Conservation (phyloP, 2,113 vertebrate genomes). For the Oreochromis aureus region DNA sequence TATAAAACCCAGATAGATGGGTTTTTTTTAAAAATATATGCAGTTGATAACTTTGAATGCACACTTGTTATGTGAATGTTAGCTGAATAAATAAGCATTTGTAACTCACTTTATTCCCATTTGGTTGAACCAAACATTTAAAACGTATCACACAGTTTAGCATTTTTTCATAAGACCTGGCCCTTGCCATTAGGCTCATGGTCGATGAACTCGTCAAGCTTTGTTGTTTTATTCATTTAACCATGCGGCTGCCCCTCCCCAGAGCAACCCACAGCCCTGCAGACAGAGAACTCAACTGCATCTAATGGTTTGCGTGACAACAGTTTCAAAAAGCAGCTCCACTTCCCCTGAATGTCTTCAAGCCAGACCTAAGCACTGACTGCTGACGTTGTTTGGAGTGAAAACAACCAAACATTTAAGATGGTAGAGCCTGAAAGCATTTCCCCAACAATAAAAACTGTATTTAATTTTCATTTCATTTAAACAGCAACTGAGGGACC, state of each 20-base stretch:
- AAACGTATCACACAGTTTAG: background rate
- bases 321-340: background rate
- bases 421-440: background rate
- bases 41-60: background rate
- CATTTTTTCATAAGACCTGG: background rate
- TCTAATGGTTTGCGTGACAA: conserved; percentile 17
- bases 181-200: background rate
- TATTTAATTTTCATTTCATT: background rate
- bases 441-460: background rate
- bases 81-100: background rate
- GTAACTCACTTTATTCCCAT: background rate
- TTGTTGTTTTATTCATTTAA: background rate
- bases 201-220: background rate
- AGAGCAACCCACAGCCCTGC: background rate
- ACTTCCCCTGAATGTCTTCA: background rate
- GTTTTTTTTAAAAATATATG: background rate
- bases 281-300: background rate
- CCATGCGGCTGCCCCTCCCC: conserved; percentile 11
- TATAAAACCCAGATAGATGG: background rate
- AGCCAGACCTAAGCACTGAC: background rate
- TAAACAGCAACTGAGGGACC: background rate
- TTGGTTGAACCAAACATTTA: background rate
- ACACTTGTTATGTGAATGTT: background rate
- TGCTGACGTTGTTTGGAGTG: background rate
- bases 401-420: background rate